Evolutionary conservation across 2,797 vertebrate genomes (phyloP), one percentile per base, ranked within the genome.

Genomic region (Anas georgica): DNA sequence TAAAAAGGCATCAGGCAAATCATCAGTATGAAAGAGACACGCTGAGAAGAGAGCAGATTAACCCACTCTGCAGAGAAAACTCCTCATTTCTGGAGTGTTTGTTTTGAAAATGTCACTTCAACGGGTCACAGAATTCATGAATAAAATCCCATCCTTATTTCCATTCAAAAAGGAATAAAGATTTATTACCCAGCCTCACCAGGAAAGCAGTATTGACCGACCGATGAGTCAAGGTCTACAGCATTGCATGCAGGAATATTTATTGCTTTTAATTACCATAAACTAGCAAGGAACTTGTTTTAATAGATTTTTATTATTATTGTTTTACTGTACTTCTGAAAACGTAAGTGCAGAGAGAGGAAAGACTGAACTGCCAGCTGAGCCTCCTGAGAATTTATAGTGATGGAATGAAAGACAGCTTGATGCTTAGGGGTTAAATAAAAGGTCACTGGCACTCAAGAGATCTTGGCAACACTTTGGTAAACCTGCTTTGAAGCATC

Each of bases 211-310:
- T 98, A 98, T 98, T 98, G 98, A 98, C 97, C 96, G 93, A 90
- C 87, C 10, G 39, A 95, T 93, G 97, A 97, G 94, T 96, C 95
- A 96, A 98, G 96, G 95, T 95, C 97, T 97, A 83, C 77, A 92
- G 95, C 91, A 91, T 87, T 95, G 95, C 97, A 87, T 88, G 87
- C 35, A 91, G 95, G 96, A 97, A 97, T 98, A 98, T 98, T 97
- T 98, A 97, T 97, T 95, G 95, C 94, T 97, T 98, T 98, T 98
- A 98, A 98, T 98, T 97, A 98, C 95, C 97, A 97, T 98, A 98
- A 97, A 97, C 91, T 96, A 96, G 94, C 94, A 92, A 96, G 94
- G 94, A 97, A 97, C 91, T 95, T 96, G 87, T 97, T 95, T 86
- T 83, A 97, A 97, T 97, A 97, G 95, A 88, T 97, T 97, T 96